Base-by-base conservation (phyloP, 2,888 invertebrate genomes). In the Monopis laevigella region DNA sequence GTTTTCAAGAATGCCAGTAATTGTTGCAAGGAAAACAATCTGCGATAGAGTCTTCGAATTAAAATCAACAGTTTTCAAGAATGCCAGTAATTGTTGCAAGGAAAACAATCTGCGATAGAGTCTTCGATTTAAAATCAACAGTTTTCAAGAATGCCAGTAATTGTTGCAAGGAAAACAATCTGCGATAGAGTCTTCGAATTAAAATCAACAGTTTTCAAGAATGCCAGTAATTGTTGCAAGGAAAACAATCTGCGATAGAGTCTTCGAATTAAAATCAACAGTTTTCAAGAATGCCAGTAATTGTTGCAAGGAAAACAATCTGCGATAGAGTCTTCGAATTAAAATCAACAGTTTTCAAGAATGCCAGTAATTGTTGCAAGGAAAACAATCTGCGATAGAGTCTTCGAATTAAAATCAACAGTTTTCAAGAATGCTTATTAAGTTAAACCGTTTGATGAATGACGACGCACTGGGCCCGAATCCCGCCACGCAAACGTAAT, bases 401-500 rank as follows among this genome's bases (percentile, higher is more conserved):
- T 49, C 49, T 54, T 61, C 59, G 65, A 59, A 59, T 56, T 65
- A 66, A 65, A 61, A 66, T 62, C 60, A 62, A 52, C 56, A 50
- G 53, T 36, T 36, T 35, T 27, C 19, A 27, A 18, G 29, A 32
- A 24, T 30, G 40, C 41, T 27, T 41, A 26, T 18, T 35, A 21
- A 27, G 41, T 36, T 58, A 62, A 59, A 63, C 59, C 55, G 57
- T 62, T 65, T 63, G 63, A 66, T 65, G 69, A 66, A 69, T 63
- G 61, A 58, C 62, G 57, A 53, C 58, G 53, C 54, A 51, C 36
- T 26, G 56, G 54, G 56, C 47, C 50, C 54, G 36, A 19, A 12
- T 19, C 13, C 16, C 5, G 36, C 64, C 70, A 70, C 71, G 71
- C 73, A 63, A 69, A n/a, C 12, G 13, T 69, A 69, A 73, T 74